phyloP scores from a whole-genome alignment of 2,888 invertebrate genomes.

The Plebejus melissa region DNA sequence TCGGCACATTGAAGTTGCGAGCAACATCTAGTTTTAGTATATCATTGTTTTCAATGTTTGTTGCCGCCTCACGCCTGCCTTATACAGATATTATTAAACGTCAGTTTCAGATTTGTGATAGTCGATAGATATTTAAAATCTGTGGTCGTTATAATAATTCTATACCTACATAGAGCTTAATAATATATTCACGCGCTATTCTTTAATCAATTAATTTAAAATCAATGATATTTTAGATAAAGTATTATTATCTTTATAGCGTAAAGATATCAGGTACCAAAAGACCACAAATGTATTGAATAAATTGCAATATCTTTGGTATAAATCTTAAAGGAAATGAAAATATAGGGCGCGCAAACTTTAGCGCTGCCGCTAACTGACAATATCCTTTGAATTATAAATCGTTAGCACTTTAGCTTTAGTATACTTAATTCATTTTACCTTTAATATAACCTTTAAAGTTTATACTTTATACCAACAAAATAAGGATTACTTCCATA shows the following conservation, averaged over 20 bases:
- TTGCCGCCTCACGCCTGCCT: too few species aligned
- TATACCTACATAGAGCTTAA: too few species aligned
- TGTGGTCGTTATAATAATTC: too few species aligned
- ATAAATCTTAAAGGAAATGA: background rate
- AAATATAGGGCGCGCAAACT: constrained; percentile 8
- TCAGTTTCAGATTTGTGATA: too few species aligned
- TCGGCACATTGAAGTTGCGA: too few species aligned
- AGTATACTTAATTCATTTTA: background rate
- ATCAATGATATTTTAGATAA: background rate
- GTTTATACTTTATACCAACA: background rate
- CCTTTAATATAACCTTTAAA: background rate
- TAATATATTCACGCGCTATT: too few species aligned
- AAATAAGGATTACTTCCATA: background rate
- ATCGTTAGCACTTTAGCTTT: background rate
- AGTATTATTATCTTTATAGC: background rate
- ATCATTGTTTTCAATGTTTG: too few species aligned
- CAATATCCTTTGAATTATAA: constrained; percentile 23
- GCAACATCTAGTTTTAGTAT: too few species aligned
- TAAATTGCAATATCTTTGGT: background rate
- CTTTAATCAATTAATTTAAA: background rate
- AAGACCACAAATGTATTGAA: background rate
- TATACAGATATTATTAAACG: too few species aligned
- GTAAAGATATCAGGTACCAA: too few species aligned
- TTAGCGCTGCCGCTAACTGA: background rate
- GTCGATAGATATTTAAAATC: too few species aligned